These are phyloP conservation scores for Helicoverpa zea DNA, from an alignment of 1,140 invertebrate genomes.

Conservation along the genomic window DNA sequence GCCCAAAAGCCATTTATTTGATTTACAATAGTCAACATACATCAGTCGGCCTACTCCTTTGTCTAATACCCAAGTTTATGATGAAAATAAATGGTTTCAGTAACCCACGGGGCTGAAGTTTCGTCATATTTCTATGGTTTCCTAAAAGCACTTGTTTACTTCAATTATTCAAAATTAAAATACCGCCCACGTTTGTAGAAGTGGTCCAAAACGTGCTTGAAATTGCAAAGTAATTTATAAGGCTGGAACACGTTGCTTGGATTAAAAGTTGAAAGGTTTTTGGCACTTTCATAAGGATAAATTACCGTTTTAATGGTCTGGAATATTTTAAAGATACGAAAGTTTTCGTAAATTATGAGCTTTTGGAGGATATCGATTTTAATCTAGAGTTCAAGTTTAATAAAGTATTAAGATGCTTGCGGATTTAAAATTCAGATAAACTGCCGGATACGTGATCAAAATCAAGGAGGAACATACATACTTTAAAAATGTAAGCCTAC, in stretches of 20 bases:
- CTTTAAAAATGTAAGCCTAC: no score
- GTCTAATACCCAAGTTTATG: background rate
- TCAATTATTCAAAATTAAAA: background rate
- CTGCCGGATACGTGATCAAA: no score
- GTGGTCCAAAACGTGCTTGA: constrained; percentile 20
- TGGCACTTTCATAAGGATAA: background rate
- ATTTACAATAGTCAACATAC: no score
- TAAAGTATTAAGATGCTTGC: no score
- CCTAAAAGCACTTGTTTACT: constrained; percentile 25
- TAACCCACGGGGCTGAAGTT: background rate
- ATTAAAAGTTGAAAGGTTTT: constrained; percentile 34
- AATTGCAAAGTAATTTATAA: constrained; percentile 21
- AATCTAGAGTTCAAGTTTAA: no score
- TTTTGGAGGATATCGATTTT: background rate
- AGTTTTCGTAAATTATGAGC: background rate
- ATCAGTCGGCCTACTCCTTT: no score
- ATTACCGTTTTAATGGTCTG: background rate
- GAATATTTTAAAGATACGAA: background rate
- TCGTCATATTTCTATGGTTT: background rate
- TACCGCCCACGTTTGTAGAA: constrained; percentile 7
- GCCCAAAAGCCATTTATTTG: no score
- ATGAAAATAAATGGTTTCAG: constrained; percentile 5
- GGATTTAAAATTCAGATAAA: no score
- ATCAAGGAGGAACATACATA: no score
- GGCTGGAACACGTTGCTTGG: background rate